phyloP scores from a whole-genome alignment of 2,113 vertebrate genomes.

The Leucopternis melanops region DNA sequence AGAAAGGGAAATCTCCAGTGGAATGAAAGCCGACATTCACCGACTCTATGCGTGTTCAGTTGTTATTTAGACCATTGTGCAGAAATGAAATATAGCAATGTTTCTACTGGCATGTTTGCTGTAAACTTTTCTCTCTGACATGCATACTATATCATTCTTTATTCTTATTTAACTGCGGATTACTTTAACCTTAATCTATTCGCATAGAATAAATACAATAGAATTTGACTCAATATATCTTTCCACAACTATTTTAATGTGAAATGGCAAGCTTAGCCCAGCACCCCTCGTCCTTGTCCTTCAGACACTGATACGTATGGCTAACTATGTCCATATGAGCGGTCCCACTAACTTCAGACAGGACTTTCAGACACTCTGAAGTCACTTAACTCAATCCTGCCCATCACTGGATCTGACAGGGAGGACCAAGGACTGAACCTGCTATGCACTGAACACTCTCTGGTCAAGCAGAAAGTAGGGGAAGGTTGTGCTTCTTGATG shows the following conservation, averaged over 20 bases:
- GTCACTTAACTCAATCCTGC: slow-evolving; percentile 17
- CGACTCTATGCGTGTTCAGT: background rate
- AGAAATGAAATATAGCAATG: background rate
- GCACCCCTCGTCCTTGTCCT: background rate
- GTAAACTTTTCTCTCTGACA: background rate
- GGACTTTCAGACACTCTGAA: background rate
- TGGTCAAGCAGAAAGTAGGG: background rate
- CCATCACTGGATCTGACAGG: background rate
- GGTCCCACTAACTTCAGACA: background rate
- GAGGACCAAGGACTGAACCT: background rate
- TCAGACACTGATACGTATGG: background rate
- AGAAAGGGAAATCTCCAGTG: background rate
- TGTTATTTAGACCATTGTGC: background rate
- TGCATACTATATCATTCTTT: background rate
- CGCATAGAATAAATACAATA: background rate
- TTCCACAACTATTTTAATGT: slow-evolving; percentile 2
- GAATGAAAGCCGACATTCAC: background rate
- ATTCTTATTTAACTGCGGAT: background rate
- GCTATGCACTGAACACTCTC: rapidly evolving
- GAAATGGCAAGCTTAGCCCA: slow-evolving; percentile 10
- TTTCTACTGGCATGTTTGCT: background rate
- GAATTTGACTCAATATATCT: background rate
- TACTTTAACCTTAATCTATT: background rate
- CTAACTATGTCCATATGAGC: slow-evolving; percentile 41
- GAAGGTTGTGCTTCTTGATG: background rate